These are phyloP conservation scores for Wiebesia pumilae DNA, from an alignment of 1,140 invertebrate species.

Conservation along the genomic window DNA sequence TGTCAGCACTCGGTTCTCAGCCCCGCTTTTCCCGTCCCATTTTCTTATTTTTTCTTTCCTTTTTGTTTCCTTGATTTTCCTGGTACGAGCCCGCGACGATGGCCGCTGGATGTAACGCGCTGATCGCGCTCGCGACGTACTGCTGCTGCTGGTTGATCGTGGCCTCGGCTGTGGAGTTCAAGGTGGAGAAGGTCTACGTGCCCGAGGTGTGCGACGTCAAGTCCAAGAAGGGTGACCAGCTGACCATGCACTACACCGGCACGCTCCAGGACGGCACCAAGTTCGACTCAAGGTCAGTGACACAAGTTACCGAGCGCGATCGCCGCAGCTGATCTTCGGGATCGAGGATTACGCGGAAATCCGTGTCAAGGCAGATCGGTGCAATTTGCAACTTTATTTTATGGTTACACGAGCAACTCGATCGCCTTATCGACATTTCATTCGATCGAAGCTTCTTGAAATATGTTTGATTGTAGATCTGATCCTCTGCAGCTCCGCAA, in stretches of 20 bases:
- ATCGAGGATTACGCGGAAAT: too few species aligned
- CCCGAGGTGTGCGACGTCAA: conserved; percentile 88
- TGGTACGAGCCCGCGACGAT: background rate
- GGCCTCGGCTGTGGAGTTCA: conserved; percentile 76
- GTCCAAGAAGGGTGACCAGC: conserved; percentile 90
- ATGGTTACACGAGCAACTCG: too few species aligned
- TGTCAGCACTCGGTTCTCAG: conserved; percentile 43
- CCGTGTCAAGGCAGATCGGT: too few species aligned
- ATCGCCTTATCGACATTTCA: too few species aligned
- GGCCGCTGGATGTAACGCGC: background rate
- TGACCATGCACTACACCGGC: conserved; percentile 96
- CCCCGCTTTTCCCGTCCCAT: background rate
- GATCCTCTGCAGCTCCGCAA: too few species aligned
- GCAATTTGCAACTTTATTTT: too few species aligned
- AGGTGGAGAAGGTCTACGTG: conserved; percentile 86
- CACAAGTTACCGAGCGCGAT: background rate
- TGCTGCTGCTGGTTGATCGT: background rate
- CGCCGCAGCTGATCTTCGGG: too few species aligned
- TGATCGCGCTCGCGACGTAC: conserved; percentile 23
- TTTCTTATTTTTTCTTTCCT: background rate
- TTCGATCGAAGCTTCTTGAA: too few species aligned
- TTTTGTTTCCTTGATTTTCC: conserved; percentile 19
- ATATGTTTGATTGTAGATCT: too few species aligned
- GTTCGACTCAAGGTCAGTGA: conserved; percentile 93
- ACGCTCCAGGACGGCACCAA: conserved; percentile 90